Conservation (phyloP, 2,113 vertebrate species). For the Campylomormyrus tamandua region DNA sequence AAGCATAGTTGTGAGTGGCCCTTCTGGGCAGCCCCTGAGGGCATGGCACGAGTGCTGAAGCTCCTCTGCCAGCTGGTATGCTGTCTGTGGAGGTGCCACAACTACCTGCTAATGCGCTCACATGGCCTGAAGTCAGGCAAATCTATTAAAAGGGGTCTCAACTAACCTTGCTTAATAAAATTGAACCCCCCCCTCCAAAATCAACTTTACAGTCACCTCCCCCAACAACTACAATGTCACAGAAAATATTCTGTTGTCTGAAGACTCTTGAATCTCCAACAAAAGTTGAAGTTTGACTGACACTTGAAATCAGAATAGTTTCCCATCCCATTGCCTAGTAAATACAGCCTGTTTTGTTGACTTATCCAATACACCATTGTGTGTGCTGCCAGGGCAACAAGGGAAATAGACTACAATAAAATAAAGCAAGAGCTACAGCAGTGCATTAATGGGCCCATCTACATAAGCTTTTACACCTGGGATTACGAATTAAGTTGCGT, state of each 20-base stretch:
- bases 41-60: conserved; percentile 47
- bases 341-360: not conserved
- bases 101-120: conserved; percentile 54
- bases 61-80: conserved; percentile 66
- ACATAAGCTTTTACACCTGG: not conserved
- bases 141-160: not conserved
- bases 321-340: not conserved
- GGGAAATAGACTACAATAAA: not conserved
- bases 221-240: not conserved
- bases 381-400: not conserved
- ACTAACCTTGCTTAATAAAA: not conserved
- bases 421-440: not conserved
- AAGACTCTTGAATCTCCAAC: not conserved
- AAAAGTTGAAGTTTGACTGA: not conserved
- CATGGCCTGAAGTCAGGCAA: not conserved
- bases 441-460: not conserved
- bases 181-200: not conserved
- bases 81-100: conserved; percentile 63
- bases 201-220: not conserved
- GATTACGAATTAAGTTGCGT: not conserved
- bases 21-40: conserved; percentile 57
- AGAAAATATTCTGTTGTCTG: not conserved
- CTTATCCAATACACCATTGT: not conserved
- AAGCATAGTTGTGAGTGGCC: conserved; percentile 32
- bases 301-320: not conserved